These are phyloP conservation scores for Lepidostoma basale DNA, from an alignment of 1,140 invertebrate species.

Conservation along the genomic window DNA sequence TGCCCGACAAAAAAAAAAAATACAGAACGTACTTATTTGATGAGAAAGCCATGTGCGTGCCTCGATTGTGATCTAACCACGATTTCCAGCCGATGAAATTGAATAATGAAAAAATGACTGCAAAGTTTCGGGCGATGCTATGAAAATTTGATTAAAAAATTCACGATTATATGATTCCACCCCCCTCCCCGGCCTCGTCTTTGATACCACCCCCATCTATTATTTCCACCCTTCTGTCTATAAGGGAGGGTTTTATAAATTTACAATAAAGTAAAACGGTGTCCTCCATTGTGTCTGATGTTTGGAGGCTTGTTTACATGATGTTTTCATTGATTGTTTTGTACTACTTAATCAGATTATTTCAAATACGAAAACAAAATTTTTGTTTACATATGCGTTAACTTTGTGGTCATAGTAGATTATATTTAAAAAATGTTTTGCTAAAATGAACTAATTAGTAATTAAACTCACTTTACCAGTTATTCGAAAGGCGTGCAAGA, in stretches of 20 bases:
- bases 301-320: not conserved
- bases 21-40: not conserved
- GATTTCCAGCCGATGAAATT: conserved; percentile 32
- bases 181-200: conserved; percentile 9
- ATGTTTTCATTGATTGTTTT: conserved; percentile 6
- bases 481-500: too few species aligned
- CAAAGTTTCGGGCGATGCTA: conserved; percentile 33
- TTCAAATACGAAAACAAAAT: too few species aligned
- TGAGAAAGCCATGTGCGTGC: not conserved
- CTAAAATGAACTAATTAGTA: too few species aligned
- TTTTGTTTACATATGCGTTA: too few species aligned
- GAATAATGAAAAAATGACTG: conserved; percentile 46
- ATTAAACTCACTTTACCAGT: too few species aligned
- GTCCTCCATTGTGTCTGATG: conserved; percentile 7
- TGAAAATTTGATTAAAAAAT: conserved; percentile 47
- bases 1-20: too few species aligned
- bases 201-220: conserved; percentile 12
- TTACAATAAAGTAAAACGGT: conserved; percentile 24
- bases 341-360: too few species aligned
- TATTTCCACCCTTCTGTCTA: conserved; percentile 9
- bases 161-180: conserved; percentile 39
- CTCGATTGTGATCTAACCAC: conserved; percentile 17
- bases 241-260: conserved; percentile 1
- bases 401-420: too few species aligned
- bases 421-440: too few species aligned